phyloP scores from a whole-genome alignment of 2,888 invertebrate genomes.

The Conomelus anceps region DNA sequence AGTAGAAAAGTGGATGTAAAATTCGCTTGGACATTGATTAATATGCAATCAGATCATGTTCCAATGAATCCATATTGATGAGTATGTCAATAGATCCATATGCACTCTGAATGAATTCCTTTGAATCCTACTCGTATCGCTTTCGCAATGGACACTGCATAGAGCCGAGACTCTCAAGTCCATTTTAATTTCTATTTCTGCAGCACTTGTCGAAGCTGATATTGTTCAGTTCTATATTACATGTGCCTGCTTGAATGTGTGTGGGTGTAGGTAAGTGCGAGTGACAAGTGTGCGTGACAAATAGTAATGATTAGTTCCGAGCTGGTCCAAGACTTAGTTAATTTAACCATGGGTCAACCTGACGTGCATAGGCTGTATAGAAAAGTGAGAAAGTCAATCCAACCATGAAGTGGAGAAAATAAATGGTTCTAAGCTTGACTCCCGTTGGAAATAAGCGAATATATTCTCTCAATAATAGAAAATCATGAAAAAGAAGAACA shows the following conservation, averaged over 20 bases:
- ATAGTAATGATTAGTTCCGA: background rate
- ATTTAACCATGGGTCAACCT: background rate
- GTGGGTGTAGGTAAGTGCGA: background rate
- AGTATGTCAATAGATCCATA: background rate
- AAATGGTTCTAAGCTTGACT: background rate
- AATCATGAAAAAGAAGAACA: background rate
- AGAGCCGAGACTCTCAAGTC: background rate
- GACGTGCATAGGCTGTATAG: background rate
- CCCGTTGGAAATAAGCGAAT: background rate
- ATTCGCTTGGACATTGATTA: background rate
- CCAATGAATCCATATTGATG: background rate
- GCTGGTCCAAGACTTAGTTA: background rate
- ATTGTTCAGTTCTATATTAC: background rate
- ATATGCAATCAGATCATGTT: background rate
- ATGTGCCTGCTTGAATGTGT: background rate
- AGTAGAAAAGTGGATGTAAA: too few species aligned
- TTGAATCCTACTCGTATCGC: background rate
- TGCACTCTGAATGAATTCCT: background rate
- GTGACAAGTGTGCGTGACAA: background rate
- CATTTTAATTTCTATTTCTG: background rate
- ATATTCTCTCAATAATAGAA: background rate
- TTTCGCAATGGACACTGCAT: background rate
- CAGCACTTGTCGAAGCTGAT: background rate
- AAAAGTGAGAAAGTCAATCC: background rate
- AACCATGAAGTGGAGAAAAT: background rate